Conservation (phyloP, 2,888 invertebrate species). For the Plutella xylostella region DNA sequence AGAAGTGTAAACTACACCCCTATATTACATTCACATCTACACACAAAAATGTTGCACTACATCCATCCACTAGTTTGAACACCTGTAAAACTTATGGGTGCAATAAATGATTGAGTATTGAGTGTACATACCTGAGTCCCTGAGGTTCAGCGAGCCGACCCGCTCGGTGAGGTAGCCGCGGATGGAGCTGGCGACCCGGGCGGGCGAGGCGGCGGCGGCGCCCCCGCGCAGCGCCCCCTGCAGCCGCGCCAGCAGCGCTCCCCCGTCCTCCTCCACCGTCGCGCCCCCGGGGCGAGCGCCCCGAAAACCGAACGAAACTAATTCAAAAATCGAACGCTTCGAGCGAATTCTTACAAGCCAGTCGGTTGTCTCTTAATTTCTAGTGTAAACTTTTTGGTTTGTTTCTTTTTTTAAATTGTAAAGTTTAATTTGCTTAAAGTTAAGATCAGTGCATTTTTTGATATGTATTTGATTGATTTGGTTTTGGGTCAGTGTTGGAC, state of each 20-base stretch:
- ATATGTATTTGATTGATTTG: constrained; percentile 45
- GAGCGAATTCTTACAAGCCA: background rate
- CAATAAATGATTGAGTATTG: no score
- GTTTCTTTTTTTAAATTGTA: constrained; percentile 1
- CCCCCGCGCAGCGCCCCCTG: constrained; percentile 77
- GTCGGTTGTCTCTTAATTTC: no score
- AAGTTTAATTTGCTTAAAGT: constrained; percentile 17
- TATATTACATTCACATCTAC: no score
- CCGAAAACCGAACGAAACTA: constrained; percentile 22
- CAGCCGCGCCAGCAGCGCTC: constrained; percentile 74
- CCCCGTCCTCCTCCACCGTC: constrained; percentile 61
- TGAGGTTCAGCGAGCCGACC: constrained; percentile 74
- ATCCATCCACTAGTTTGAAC: no score
- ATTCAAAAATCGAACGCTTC: constrained; percentile 13
- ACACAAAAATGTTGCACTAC: no score
- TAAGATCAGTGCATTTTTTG: constrained; percentile 55
- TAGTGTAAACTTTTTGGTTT: no score
- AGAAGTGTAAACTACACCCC: no score
- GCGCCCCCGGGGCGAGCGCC: constrained; percentile 34
- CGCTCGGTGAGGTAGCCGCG: constrained; percentile 78
- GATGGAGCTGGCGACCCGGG: constrained; percentile 79
- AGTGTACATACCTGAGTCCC: constrained; percentile 81
- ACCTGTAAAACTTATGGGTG: no score
- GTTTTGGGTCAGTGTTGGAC: constrained; percentile 29
- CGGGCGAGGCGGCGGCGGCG: constrained; percentile 76